Conservation (phyloP, 2,888 invertebrate species). For the Apamea crenata region DNA sequence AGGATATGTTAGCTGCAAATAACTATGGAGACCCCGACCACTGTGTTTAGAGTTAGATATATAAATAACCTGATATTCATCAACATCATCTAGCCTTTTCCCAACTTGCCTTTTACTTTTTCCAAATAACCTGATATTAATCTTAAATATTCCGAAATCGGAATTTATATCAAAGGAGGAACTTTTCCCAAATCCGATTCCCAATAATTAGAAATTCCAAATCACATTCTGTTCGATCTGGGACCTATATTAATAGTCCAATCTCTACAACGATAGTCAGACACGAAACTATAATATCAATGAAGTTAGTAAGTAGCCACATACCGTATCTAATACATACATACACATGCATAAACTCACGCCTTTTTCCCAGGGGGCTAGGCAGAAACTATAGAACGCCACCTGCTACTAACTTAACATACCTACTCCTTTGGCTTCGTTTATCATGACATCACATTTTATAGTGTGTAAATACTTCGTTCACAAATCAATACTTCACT, state of each 20-base stretch:
- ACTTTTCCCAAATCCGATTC: constrained; percentile 17
- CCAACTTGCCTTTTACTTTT: too few species aligned
- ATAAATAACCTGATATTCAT: not conserved
- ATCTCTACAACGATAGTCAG: not conserved
- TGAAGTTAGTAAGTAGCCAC: not conserved
- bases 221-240: not conserved
- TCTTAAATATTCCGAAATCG: not conserved
- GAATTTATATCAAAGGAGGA: not conserved
- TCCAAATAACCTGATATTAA: too few species aligned
- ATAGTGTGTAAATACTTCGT: not conserved
- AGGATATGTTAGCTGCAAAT: not conserved
- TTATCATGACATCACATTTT: not conserved
- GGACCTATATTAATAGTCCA: not conserved
- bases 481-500: constrained; percentile 15
- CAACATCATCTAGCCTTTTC: too few species aligned
- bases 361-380: not conserved
- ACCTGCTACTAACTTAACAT: not conserved
- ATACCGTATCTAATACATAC: not conserved
- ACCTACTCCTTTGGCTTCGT: not conserved
- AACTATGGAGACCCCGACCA: not conserved
- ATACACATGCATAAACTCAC: not conserved
- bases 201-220: constrained; percentile 27
- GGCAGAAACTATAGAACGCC: not conserved
- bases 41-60: not conserved
- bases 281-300: not conserved